These are phyloP conservation scores for Etheostoma spectabile DNA, from an alignment of 2,113 vertebrate genomes.

Conservation along the genomic window DNA sequence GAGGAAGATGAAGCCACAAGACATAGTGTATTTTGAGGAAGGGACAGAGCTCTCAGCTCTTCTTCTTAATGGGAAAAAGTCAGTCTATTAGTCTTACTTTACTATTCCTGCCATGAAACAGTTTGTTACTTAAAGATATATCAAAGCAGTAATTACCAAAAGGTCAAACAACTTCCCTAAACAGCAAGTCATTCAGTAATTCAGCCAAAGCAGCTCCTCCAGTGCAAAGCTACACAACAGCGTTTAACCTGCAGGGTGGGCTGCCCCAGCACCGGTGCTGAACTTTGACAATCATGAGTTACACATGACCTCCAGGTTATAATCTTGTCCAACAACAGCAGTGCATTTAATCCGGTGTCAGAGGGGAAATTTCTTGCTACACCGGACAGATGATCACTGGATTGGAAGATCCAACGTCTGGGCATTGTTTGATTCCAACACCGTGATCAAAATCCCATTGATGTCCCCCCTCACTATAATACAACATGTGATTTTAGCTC, in stretches of 20 bases:
- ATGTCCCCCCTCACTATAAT: conserved; percentile 30
- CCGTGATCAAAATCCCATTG: conserved; percentile 21
- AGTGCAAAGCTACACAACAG: neutral
- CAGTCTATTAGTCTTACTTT: conserved; percentile 26
- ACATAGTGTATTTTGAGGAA: neutral
- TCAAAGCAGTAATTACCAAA: neutral
- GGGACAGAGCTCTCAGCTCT: neutral
- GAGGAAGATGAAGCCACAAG: conserved; percentile 1
- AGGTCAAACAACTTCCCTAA: conserved; percentile 6
- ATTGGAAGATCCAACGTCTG: conserved; percentile 10
- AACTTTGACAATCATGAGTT: neutral
- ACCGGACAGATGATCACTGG: conserved; percentile 24
- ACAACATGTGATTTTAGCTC: conserved; percentile 27
- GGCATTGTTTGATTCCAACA: conserved; percentile 36
- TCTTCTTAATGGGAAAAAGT: conserved; percentile 1
- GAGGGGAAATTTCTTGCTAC: conserved; percentile 11
- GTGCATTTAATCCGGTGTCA: conserved; percentile 37
- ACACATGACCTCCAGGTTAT: neutral
- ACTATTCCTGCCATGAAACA: conserved; percentile 2
- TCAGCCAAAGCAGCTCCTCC: neutral
- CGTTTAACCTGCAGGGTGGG: neutral
- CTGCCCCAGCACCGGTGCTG: fast-evolving
- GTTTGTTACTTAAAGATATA: neutral
- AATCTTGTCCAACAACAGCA: conserved; percentile 16
- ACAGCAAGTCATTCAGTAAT: neutral